Percentiles rank a stretch among this genome's conserved stretches.
phyloP scores from a whole-genome alignment of 1,140 invertebrate species.

The Physella acuta region DNA sequence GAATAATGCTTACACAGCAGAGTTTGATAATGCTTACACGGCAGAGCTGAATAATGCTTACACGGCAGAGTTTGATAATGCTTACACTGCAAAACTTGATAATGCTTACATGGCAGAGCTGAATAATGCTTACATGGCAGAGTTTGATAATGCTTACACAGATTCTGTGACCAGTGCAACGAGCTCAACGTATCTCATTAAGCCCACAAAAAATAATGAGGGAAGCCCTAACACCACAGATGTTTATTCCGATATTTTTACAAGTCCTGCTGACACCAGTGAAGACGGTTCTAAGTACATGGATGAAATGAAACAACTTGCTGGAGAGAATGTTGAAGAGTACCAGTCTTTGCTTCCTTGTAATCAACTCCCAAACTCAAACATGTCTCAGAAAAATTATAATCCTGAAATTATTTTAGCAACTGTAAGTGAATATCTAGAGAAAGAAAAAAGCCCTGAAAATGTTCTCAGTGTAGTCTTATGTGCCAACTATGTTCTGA shows the following conservation, averaged over 20 bases:
- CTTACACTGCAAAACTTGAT: too few species aligned
- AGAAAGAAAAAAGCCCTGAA: background rate
- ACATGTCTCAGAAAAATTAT: background rate
- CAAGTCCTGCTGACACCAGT: background rate
- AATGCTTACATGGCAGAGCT: too few species aligned
- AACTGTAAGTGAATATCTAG: background rate
- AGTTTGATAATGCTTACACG: background rate
- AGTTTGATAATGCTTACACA: slow-evolving; percentile 12
- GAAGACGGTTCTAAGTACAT: background rate
- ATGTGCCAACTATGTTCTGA: background rate
- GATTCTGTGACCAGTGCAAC: slow-evolving; percentile 5
- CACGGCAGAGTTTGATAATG: too few species aligned
- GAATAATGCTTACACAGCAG: too few species aligned
- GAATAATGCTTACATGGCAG: too few species aligned
- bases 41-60: too few species aligned
- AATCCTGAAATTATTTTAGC: background rate
- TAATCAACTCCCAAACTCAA: background rate
- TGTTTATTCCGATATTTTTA: background rate
- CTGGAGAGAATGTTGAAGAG: background rate
- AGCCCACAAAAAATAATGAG: background rate
- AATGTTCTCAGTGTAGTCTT: background rate
- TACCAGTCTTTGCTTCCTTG: background rate
- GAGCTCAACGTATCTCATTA: slow-evolving; percentile 1
- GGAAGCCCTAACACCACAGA: background rate
- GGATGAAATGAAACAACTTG: background rate